These are phyloP conservation scores for Patella pellucida DNA, from an alignment of 2,888 invertebrate genomes.

Conservation along the genomic window DNA sequence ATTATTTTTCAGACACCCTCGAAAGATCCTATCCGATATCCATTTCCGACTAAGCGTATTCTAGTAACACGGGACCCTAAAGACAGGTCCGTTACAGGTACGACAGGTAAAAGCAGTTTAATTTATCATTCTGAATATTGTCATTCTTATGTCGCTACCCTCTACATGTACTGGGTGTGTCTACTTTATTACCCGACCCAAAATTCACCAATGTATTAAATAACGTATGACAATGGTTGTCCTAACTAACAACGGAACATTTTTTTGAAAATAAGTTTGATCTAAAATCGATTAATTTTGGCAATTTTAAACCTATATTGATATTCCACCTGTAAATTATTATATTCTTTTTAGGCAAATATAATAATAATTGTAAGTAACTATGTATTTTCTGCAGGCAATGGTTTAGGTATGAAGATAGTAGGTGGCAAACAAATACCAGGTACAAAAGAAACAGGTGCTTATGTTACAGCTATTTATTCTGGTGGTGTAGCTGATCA, in stretches of 20 bases:
- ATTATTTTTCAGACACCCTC: conserved; percentile 53
- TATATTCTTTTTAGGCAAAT: neutral
- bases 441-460: conserved; percentile 73
- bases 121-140: neutral
- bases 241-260: no score
- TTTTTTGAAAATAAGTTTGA: no score
- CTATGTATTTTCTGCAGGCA: conserved; percentile 57
- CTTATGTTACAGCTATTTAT: conserved; percentile 76
- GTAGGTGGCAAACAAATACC: conserved; percentile 76
- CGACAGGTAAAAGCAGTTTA: conserved; percentile 21
- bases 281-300: no score
- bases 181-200: no score
- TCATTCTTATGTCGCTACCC: no score
- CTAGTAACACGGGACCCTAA: conserved; percentile 75
- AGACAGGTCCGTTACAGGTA: conserved; percentile 74
- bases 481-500: conserved; percentile 75
- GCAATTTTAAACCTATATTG: no score
- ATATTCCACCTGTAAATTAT: neutral
- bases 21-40: conserved; percentile 65
- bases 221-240: no score
- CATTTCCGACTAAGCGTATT: conserved; percentile 74
- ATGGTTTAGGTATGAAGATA: conserved; percentile 76
- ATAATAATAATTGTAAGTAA: neutral
- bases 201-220: no score
- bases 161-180: no score